A percentile compares a stretch with the other conserved stretches of the same genome.
These are phyloP conservation scores for Meteorus colon DNA, from an alignment of 2,888 invertebrate species.

Conservation along the genomic window DNA sequence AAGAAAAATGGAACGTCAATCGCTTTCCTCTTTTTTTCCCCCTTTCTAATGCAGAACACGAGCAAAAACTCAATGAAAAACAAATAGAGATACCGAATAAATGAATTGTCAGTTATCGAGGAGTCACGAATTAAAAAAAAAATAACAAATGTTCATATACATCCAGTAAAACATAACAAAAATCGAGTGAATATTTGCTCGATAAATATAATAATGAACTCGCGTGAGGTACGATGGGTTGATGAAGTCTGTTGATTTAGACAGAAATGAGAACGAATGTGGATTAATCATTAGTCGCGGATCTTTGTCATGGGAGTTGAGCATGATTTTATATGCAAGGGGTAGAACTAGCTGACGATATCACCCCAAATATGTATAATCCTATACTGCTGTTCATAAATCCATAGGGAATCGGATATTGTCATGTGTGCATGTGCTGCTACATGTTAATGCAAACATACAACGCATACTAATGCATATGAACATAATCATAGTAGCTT, in stretches of 20 bases:
- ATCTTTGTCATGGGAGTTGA: neutral
- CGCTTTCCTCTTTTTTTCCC: no score
- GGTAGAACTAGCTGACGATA: neutral
- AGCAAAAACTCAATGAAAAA: no score
- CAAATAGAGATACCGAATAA: no score
- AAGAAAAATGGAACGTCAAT: no score
- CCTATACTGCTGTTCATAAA: neutral
- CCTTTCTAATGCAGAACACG: no score
- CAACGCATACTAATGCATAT: neutral
- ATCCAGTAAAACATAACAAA: no score
- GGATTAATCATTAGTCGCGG: slow-evolving; percentile 30
- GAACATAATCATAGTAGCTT: no score
- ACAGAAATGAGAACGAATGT: slow-evolving; percentile 5
- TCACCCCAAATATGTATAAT: neutral
- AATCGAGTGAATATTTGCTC: neutral
- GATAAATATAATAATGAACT: slow-evolving; percentile 3
- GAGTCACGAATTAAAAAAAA: no score
- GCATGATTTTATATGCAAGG: slow-evolving; percentile 12
- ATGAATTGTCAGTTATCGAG: no score
- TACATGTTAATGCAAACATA: neutral
- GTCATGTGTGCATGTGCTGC: neutral
- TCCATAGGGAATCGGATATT: neutral
- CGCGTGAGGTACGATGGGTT: neutral
- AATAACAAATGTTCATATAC: no score
- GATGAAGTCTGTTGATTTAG: slow-evolving; percentile 17